phyloP scores from a whole-genome alignment of 1,140 invertebrate genomes.

The Drosophila gunungcola region DNA sequence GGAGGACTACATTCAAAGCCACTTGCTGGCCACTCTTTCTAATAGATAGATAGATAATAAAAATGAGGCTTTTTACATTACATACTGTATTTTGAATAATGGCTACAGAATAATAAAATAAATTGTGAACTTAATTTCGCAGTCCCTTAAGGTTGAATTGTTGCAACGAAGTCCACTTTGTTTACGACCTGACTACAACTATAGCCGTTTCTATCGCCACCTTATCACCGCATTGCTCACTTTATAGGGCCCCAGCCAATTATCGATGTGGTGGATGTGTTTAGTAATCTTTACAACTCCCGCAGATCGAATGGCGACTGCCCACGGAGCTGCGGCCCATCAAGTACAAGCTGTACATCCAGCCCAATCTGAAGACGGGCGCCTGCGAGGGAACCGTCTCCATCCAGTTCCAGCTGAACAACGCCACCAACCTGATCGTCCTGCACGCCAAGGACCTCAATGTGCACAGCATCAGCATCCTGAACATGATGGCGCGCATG shows the following conservation, averaged over 20 bases:
- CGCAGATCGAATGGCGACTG: conserved; percentile 86
- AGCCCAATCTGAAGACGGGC: conserved; percentile 89
- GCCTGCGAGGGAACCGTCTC: conserved; percentile 89
- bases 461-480: conserved; percentile 68
- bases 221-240: conserved; percentile 13
- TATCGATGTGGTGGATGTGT: conserved; percentile 55
- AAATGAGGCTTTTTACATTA: no score
- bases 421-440: conserved; percentile 87
- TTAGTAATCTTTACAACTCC: conserved; percentile 49
- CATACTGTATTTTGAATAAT: neutral
- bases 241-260: conserved; percentile 12
- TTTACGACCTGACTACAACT: conserved; percentile 30
- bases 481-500: conserved; percentile 80
- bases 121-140: neutral
- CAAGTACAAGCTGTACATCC: conserved; percentile 90
- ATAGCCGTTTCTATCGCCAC: conserved; percentile 11
- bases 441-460: conserved; percentile 88
- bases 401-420: conserved; percentile 87
- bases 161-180: conserved; percentile 23
- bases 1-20: conserved; percentile 66
- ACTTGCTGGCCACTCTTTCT: conserved; percentile 4
- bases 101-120: neutral
- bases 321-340: conserved; percentile 88
- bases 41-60: neutral
- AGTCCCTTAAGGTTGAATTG: neutral